Conservation (phyloP, 2,797 vertebrate species). For the Enteromius argenteus region DNA sequence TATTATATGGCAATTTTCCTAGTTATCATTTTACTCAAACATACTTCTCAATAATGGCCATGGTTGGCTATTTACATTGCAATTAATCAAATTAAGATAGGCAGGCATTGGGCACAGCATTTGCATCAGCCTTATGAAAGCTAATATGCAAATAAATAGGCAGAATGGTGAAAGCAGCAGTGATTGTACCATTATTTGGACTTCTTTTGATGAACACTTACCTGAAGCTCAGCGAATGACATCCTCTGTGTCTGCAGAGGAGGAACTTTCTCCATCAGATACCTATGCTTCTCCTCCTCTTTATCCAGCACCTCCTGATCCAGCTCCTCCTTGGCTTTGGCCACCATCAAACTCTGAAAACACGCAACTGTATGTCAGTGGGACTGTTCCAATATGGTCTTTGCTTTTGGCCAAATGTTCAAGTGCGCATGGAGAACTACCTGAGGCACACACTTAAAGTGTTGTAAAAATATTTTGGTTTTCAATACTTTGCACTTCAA, state of each 20-base stretch:
- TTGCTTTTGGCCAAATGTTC: not conserved
- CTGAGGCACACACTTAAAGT: not conserved
- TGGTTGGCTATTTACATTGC: conserved; percentile 1
- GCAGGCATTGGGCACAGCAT: not conserved
- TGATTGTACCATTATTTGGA: not conserved
- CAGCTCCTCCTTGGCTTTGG: conserved; percentile 91
- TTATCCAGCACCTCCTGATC: conserved; percentile 90
- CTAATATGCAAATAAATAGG: conserved; percentile 2
- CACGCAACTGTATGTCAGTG: not conserved
- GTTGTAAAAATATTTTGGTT: not conserved
- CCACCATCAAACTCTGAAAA: conserved; percentile 90
- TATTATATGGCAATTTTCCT: conserved; percentile 12
- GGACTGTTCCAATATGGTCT: not conserved
- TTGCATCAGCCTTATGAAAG: conserved; percentile 16
- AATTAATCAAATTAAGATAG: conserved; percentile 36
- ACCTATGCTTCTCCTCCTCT: conserved; percentile 86
- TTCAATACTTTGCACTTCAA: not conserved
- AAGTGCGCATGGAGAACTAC: not conserved
- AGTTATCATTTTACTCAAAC: conserved; percentile 13
- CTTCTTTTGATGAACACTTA: conserved; percentile 54
- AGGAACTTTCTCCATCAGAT: conserved; percentile 85
- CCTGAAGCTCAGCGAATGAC: conserved; percentile 86
- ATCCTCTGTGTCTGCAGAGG: conserved; percentile 76
- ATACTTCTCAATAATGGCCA: not conserved
- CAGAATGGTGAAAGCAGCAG: not conserved